Evolutionary conservation across 2,113 vertebrate genomes (phyloP), one percentile per base, ranked within the genome.

Genomic region (Astatotilapia flaviijosephi): DNA sequence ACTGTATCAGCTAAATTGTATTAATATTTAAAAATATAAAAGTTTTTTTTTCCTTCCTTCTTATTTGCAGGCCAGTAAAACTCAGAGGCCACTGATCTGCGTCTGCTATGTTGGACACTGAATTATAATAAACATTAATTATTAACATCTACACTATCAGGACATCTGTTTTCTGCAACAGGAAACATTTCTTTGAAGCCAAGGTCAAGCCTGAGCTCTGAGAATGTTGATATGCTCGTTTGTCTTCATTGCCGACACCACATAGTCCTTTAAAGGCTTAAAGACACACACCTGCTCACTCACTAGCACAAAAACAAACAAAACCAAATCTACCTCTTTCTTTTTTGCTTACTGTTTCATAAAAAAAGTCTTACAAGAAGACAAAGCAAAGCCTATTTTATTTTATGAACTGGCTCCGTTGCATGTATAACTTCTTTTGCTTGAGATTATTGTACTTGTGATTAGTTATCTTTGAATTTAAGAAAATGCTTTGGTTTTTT

Each of bases 41-140:
- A 13, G 3, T 1, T 65, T 21, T n/a, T 21, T 40, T 65, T 68
- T 35, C 33, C 33, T 65, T 68, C 0, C 33, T 65, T 37, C 62
- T 68, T 0, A 40, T 65, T 65, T 40, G 19, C 0, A 65, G 35
- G 62, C 7, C 35, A 14, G 19, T 21, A 40, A 40, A 68, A 0
- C 62, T 40, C n/a, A 37, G 6, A 2, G 35, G n/a, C 2, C 62
- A 68, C 0, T 68, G n/a, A 21, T 13, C 35, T 21, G 62, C 4
- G 0, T 13, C 62, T 68, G 62, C 35, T 40, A 68, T 21, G 33
- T 0, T 68, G 62, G 35, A 40, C 11, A 68, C 10, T 37, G 33
- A 68, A 23, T 40, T 40, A 68, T 68, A 40, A 40, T 68, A 40
- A 68, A 40, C n/a, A 68, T 40, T 23, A 23, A 21, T 68, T 14